A percentile compares a stretch with the other conserved stretches of the same genome.
Conservation (phyloP, 2,888 invertebrate genomes). For the Thyatira batis region DNA sequence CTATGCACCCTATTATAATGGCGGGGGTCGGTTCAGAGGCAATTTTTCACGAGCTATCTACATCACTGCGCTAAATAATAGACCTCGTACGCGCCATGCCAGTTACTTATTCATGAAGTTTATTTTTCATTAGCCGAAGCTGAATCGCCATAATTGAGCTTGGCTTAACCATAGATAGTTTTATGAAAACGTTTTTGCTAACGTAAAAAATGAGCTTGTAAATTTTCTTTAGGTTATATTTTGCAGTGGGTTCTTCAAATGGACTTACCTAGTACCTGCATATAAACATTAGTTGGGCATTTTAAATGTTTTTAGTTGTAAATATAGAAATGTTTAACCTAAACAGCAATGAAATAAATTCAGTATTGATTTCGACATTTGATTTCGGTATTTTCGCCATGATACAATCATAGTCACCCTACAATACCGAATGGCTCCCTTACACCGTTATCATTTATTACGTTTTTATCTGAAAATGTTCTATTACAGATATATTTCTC, state of each 20-base stretch:
- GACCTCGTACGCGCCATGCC: slow-evolving; percentile 19
- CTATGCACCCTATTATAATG: slow-evolving; percentile 4
- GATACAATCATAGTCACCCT: slow-evolving; percentile 33
- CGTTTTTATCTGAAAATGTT: slow-evolving; percentile 34
- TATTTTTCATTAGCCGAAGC: slow-evolving; percentile 60
- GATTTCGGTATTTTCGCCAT: neutral
- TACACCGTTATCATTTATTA: slow-evolving; percentile 62
- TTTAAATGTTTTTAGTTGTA: too few species aligned
- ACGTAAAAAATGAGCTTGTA: too few species aligned
- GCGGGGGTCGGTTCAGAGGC: slow-evolving; percentile 16
- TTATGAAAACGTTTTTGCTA: slow-evolving; percentile 3
- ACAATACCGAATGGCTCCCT: slow-evolving; percentile 37
- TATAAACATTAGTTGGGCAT: too few species aligned
- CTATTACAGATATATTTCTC: slow-evolving; percentile 55
- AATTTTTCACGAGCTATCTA: slow-evolving; percentile 50
- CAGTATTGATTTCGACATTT: neutral
- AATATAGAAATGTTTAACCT: too few species aligned
- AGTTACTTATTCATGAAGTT: slow-evolving; percentile 36
- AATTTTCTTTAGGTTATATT: too few species aligned
- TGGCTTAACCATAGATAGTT: slow-evolving; percentile 6
- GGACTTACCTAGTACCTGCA: too few species aligned
- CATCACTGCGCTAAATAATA: slow-evolving; percentile 44
- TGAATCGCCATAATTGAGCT: slow-evolving; percentile 48
- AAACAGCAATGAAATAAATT: neutral
- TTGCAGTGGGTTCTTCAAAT: too few species aligned